phyloP scores from a whole-genome alignment of 1,140 invertebrate species.

The Drosophila ohnishii region DNA sequence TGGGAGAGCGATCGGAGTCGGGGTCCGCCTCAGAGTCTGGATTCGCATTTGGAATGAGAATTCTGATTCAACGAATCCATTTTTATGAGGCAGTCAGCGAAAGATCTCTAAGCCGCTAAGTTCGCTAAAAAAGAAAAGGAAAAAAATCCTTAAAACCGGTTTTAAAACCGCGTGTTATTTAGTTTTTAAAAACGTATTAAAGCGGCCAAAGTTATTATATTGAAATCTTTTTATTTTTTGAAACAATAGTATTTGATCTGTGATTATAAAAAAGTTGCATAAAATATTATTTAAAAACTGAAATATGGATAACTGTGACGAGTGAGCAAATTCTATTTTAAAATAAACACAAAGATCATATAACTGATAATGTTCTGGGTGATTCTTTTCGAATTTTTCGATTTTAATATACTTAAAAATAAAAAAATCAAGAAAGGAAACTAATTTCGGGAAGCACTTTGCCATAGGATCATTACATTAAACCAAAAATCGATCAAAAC shows the following conservation, averaged over 20 bases:
- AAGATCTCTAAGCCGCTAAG: conserved; percentile 5
- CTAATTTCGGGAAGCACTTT: too few relatives aligned
- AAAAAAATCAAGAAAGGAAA: not conserved
- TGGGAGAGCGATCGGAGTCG: conserved; percentile 11
- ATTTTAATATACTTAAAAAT: not conserved
- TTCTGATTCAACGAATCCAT: conserved; percentile 18
- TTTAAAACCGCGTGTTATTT: not conserved
- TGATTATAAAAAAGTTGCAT: not conserved
- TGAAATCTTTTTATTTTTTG: not conserved
- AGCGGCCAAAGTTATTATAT: too few relatives aligned
- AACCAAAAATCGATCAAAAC: too few relatives aligned
- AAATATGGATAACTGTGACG: not conserved
- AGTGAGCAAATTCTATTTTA: not conserved
- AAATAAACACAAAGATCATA: not conserved
- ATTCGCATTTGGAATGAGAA: not conserved
- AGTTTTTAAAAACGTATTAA: not conserved
- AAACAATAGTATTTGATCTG: not conserved
- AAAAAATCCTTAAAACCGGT: not conserved
- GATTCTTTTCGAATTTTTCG: not conserved
- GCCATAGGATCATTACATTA: too few relatives aligned
- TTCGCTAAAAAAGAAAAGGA: not conserved
- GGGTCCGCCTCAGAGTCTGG: conserved; percentile 1
- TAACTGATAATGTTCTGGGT: not conserved
- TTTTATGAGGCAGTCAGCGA: conserved; percentile 5
- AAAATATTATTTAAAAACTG: not conserved